Evolutionary conservation across 2,797 vertebrate genomes (phyloP).

Genomic region (Valencia hispanica): DNA sequence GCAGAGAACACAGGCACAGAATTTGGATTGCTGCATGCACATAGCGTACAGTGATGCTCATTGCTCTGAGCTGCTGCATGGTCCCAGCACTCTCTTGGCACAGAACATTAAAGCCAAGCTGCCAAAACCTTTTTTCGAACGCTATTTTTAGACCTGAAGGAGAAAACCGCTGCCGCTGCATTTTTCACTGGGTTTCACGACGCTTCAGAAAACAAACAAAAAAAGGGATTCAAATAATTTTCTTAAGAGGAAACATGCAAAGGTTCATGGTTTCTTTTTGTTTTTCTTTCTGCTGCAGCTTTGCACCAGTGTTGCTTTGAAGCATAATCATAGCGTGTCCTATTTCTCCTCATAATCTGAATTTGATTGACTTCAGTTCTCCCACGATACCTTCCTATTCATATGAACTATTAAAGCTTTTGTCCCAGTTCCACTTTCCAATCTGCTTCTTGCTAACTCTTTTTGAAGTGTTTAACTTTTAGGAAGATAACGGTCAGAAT

Average conservation of each 20-base stretch:
- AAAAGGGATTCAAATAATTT: constrained; percentile 13
- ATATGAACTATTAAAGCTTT: constrained; percentile 11
- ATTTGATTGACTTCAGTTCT: constrained; percentile 32
- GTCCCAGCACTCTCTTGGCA: constrained; percentile 55
- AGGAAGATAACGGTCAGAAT: not conserved
- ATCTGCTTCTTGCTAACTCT: not conserved
- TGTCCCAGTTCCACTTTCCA: constrained; percentile 31
- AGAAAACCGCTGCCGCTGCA: constrained; percentile 38
- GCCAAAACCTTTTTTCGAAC: constrained; percentile 60
- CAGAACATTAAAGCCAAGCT: constrained; percentile 58
- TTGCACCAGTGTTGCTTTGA: constrained; percentile 3
- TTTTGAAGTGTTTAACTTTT: not conserved
- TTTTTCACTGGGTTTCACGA: constrained; percentile 26
- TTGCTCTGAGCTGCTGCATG: constrained; percentile 42
- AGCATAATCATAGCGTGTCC: constrained; percentile 11
- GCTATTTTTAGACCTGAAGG: constrained; percentile 69
- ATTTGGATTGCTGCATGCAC: constrained; percentile 17
- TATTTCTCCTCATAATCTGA: constrained; percentile 27
- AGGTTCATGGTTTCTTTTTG: not conserved
- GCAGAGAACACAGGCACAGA: constrained; percentile 1
- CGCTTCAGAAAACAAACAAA: constrained; percentile 19
- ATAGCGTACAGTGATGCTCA: constrained; percentile 21
- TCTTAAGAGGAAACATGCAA: not conserved
- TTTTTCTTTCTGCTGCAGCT: constrained; percentile 1
- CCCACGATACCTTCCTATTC: constrained; percentile 37